Base-by-base conservation (phyloP, 2,113 vertebrate species). In the Axis porcinus region DNA sequence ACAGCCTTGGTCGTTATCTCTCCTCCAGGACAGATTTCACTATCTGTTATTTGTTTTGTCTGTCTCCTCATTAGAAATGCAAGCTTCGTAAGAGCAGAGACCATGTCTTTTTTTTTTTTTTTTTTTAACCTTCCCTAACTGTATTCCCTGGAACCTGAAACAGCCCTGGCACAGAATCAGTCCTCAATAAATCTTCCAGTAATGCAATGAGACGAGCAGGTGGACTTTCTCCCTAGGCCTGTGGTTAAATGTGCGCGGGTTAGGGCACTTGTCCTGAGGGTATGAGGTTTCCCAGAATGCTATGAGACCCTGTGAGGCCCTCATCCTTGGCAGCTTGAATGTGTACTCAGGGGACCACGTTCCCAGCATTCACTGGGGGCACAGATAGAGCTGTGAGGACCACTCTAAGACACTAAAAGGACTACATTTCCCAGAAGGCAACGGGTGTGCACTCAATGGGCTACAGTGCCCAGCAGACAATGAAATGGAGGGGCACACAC, bases 341-440 rank as follows among this genome's bases (percentile, higher is more conserved):
- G 85, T 23, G 45, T 45, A 28, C 30, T 33, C 19, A 95, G 88
- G 60, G 17, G n/a, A 60, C 47, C 70, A 25, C 1, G 0, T 76
- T 89, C 36, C 86, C 33, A 54, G 57, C 23, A 33, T 88, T 83
- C 85, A 83, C 0, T n/a, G 47, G 36, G 62, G 58, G 36, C 52
- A n/a, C 54, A 85, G 47, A 57, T 19, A 28, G 54, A 43, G 30
- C 67, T 58, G 8, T 33, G 82, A 94, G 52, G 86, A 43, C 47
- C 36, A 70, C 28, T 7, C 45, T 85, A 7, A 6, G 62, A 64
- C 74, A 85, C 2, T 3, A 43, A 74, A 3, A 45, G 62, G 43
- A 97, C 85, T 92, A 67, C 30, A 79, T 62, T 52, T 91, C 78
- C 86, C 96, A 88, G 89, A 86, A 92, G 43, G 50, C 52, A 86